Evolutionary conservation across 2,113 vertebrate species (phyloP), one percentile per base, ranked within the genome.

Genomic region (Origma solitaria): DNA sequence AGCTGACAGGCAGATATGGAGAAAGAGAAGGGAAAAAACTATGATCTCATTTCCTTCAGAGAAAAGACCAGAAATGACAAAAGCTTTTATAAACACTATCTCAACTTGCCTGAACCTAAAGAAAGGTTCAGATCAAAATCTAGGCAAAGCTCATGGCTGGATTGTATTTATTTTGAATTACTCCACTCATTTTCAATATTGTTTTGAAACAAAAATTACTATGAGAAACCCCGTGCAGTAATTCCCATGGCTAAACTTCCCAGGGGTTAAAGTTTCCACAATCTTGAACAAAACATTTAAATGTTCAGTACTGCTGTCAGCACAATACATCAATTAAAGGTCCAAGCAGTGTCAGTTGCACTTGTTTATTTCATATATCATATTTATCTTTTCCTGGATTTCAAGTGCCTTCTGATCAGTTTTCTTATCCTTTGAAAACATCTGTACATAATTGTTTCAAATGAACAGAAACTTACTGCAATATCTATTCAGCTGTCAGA

Each of bases 371-470:
- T 90, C 91, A 82, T 96, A 90, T 94, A 94, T 97, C 96, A 88
- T 96, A 70, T 96, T 97, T 97, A 94, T 97, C 96, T 97, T 96
- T 89, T 94, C 94, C 88, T 91, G 77, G 70, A 96, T 97, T 97
- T 97, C 93, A 86, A 97, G 79, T 92, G 61, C 71, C 70, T 93
- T 97, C 89, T 96, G 91, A 97, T 97, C 88, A 92, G 82, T 58
- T 90, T 90, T 94, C 95, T 97, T 98, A 97, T 97, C 97, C 65
- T 95, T 62, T 94, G 80, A 97, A 98, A 98, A 97, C 96, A 98
- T 98, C 96, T 97, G 97, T 89, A 94, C 90, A 68, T 68, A 93
- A 95, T 96, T 97, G 95, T 97, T 97, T 94, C 84, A 97, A 96
- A 97, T 94, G 84, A 97, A 94, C 96, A 97, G 92, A 97, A 82